phyloP scores from a whole-genome alignment of 2,113 vertebrate species.

The Turnix velox region DNA sequence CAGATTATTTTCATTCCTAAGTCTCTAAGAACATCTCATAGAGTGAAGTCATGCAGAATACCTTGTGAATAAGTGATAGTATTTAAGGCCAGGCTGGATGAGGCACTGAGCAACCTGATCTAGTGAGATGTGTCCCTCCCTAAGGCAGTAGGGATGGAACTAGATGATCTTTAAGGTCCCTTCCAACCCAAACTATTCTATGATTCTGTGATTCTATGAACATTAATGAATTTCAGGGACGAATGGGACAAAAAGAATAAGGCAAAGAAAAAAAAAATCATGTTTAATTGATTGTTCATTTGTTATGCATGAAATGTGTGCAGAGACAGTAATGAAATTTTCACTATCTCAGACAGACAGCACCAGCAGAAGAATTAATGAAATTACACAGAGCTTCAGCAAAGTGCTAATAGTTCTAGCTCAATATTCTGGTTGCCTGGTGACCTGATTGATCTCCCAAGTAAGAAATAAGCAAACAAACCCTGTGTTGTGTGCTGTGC shows the following conservation, averaged over 20 bases:
- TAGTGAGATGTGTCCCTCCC: no score
- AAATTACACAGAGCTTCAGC: background rate
- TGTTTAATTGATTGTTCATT: conserved; percentile 15
- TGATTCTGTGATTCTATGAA: no score
- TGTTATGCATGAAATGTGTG: background rate
- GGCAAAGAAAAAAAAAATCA: background rate
- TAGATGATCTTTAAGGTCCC: no score
- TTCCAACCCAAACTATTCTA: no score
- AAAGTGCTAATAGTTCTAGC: background rate
- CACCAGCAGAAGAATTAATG: background rate
- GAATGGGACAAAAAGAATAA: background rate
- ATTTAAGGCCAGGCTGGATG: no score
- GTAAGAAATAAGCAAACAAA: conserved; percentile 41
- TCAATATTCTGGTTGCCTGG: conserved; percentile 40
- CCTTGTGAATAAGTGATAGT: background rate
- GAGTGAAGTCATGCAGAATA: background rate
- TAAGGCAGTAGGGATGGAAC: no score
- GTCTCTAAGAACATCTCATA: background rate
- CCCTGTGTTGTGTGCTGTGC: background rate
- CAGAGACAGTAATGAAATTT: conserved; percentile 13
- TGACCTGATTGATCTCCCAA: conserved; percentile 19
- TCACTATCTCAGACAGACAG: conserved; percentile 4
- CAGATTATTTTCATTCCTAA: background rate
- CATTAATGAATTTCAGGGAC: background rate
- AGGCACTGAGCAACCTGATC: no score